These are phyloP conservation scores for Carcina quercana DNA, from an alignment of 2,888 invertebrate genomes.

Conservation along the genomic window DNA sequence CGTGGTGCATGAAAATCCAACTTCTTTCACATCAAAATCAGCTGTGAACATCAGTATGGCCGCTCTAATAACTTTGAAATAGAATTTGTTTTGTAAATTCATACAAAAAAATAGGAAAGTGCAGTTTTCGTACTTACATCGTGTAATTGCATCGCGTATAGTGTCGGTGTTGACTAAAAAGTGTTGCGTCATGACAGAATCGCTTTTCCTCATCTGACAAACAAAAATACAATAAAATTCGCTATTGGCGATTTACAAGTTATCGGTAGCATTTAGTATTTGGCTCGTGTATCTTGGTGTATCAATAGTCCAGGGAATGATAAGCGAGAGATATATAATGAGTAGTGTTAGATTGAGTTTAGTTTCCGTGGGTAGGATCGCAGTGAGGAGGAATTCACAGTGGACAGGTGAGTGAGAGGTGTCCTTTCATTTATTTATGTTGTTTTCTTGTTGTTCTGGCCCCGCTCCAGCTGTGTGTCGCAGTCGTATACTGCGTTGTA, in stretches of 20 bases:
- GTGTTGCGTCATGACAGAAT: constrained; percentile 74
- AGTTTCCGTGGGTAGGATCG: constrained; percentile 63
- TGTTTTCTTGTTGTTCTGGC: constrained; percentile 49
- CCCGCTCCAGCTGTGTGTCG: constrained; percentile 45
- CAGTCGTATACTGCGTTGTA: constrained; percentile 28
- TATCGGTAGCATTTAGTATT: constrained; percentile 42
- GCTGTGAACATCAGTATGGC: constrained; percentile 74
- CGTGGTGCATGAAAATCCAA: constrained; percentile 57
- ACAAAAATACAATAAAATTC: constrained; percentile 69
- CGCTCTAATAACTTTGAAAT: constrained; percentile 60
- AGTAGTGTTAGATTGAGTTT: constrained; percentile 69
- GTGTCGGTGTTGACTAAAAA: constrained; percentile 60
- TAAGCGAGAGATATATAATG: constrained; percentile 47
- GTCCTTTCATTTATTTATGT: constrained; percentile 23
- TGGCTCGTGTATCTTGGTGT: constrained; percentile 36
- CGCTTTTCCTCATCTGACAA: constrained; percentile 66
- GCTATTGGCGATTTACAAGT: constrained; percentile 37
- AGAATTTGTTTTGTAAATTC: constrained; percentile 57
- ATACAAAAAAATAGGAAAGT: constrained; percentile 59
- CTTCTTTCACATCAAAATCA: constrained; percentile 72
- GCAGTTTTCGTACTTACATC: constrained; percentile 59
- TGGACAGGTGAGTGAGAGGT: constrained; percentile 51
- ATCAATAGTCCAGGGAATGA: constrained; percentile 40
- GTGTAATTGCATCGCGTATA: constrained; percentile 39
- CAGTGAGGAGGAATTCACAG: constrained; percentile 62